Evolutionary conservation across 92 coral and sea anemone genomes (phyloP).

Genomic region (Umimayanthus chanpuru): DNA sequence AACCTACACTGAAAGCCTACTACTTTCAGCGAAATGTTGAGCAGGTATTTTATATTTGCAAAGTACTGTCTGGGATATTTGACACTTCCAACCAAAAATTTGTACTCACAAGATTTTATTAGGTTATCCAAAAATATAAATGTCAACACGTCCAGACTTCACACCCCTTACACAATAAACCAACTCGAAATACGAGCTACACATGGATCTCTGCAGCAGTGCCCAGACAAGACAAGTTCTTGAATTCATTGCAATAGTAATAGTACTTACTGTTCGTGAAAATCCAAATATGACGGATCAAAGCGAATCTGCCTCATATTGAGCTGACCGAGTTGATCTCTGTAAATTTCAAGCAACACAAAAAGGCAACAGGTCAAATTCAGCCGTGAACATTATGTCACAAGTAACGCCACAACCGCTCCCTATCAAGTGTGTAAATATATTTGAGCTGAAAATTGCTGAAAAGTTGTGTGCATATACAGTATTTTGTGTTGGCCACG

Average conservation of each 20-base stretch:
- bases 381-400: background rate
- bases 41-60: background rate
- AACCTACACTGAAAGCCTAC: background rate
- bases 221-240: background rate
- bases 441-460: background rate
- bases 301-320: conserved; percentile 96
- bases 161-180: conserved; percentile 31
- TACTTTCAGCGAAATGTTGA: background rate
- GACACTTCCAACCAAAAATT: background rate
- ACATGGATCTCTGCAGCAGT: background rate
- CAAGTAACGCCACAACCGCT: background rate
- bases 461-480: background rate
- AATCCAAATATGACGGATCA: conserved; percentile 96
- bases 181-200: background rate
- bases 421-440: background rate
- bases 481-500: background rate
- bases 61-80: background rate
- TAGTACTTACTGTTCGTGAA: conserved; percentile 91
- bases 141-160: conserved; percentile 32
- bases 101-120: background rate
- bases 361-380: background rate
- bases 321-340: conserved; percentile 80
- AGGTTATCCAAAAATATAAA: background rate
- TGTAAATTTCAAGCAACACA: conserved; percentile 56
- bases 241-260: background rate